A percentile compares a stretch with the other conserved stretches of the same genome.
phyloP scores from a whole-genome alignment of 2,797 vertebrate genomes.

The Serranus cabrilla region DNA sequence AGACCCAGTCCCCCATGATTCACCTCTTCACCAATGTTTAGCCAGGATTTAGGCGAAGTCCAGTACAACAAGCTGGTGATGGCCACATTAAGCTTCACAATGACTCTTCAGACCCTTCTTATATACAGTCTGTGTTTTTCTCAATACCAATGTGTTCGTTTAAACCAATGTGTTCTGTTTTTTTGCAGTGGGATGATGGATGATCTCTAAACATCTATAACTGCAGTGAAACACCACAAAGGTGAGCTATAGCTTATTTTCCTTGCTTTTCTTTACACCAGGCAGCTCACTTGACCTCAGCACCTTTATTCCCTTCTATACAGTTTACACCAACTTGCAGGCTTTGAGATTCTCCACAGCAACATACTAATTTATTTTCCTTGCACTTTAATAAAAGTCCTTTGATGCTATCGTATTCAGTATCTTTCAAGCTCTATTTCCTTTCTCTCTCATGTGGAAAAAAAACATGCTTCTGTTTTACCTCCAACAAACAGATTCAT shows the following conservation, averaged over 20 bases:
- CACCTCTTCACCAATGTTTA: too few relatives aligned
- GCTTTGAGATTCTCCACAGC: not conserved
- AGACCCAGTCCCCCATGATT: too few relatives aligned
- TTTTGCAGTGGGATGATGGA: slow-evolving; percentile 3
- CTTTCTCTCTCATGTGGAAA: not conserved
- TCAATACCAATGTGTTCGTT: too few relatives aligned
- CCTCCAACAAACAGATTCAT: slow-evolving; percentile 6
- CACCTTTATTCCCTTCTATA: slow-evolving; percentile 7
- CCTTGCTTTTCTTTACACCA: not conserved
- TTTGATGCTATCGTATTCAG: not conserved
- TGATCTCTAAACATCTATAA: slow-evolving; percentile 15
- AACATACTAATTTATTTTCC: not conserved
- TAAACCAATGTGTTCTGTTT: too few relatives aligned
- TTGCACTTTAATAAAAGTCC: not conserved
- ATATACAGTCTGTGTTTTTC: not conserved
- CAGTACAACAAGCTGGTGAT: too few relatives aligned
- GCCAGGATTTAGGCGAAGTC: too few relatives aligned
- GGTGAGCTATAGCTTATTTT: slow-evolving; percentile 2
- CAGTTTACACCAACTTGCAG: not conserved
- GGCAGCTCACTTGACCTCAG: slow-evolving; percentile 7
- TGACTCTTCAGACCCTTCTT: too few relatives aligned
- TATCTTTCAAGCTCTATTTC: too few relatives aligned
- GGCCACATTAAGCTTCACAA: too few relatives aligned
- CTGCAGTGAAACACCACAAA: slow-evolving; percentile 4
- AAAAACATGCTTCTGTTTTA: not conserved